Percentiles rank a stretch among this genome's conserved stretches.
Evolutionary conservation across 2,888 invertebrate species (phyloP).

Genomic region (Ectemnius lituratus): DNA sequence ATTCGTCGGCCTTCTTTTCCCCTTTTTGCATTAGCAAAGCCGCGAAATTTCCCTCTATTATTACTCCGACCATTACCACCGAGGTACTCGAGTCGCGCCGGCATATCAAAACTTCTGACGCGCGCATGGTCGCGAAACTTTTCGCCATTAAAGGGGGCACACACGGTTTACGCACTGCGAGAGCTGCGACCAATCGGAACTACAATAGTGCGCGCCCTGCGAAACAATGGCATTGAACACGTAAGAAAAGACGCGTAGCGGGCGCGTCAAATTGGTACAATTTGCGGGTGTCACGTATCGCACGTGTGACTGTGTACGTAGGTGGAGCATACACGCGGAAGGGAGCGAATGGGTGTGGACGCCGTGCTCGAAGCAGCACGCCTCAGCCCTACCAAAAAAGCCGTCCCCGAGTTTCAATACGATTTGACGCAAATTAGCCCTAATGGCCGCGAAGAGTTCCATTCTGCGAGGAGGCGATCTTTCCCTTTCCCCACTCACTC

Average conservation of each 20-base stretch:
- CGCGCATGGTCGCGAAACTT: constrained; percentile 1
- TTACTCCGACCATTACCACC: neutral
- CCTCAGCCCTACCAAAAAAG: constrained; percentile 43
- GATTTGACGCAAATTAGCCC: constrained; percentile 72
- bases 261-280: constrained; percentile 68
- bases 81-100: constrained; percentile 14
- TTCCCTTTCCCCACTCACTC: constrained; percentile 10
- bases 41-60: constrained; percentile 19
- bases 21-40: neutral
- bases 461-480: constrained; percentile 16
- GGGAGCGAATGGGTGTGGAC: constrained; percentile 31
- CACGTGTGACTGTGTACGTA: constrained; percentile 49
- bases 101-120: constrained; percentile 21
- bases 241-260: constrained; percentile 53
- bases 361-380: constrained; percentile 43
- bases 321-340: neutral
- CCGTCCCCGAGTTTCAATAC: constrained; percentile 56
- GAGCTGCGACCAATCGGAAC: too few species aligned
- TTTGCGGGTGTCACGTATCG: constrained; percentile 67
- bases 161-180: too few species aligned
- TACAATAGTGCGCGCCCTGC: too few species aligned
- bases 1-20: constrained; percentile 10
- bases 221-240: neutral
- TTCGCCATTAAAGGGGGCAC: neutral
- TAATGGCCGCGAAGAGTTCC: constrained; percentile 62